Conservation (phyloP, 2,113 vertebrate species). For the Phylloscopus trochilus region DNA sequence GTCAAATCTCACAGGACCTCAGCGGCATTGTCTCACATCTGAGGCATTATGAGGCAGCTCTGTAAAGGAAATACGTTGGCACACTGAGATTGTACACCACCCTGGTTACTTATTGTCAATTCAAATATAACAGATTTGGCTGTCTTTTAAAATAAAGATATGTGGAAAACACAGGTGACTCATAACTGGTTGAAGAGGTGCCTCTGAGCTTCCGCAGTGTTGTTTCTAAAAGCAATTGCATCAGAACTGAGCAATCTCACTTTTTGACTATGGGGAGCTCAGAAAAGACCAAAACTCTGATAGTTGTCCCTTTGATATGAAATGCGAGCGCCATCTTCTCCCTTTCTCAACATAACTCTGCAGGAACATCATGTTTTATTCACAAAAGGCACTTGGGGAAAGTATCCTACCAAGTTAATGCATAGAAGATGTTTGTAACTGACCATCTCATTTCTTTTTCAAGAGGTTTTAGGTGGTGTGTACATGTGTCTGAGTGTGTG, state of each 20-base stretch:
- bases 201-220: background rate
- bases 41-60: background rate
- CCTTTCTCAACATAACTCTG: background rate
- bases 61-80: background rate
- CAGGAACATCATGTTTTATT: background rate
- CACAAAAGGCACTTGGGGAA: background rate
- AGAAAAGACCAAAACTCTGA: background rate
- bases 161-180: background rate
- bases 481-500: background rate
- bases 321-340: background rate
- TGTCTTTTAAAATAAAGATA: background rate
- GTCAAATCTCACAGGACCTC: accelerated
- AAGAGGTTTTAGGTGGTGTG: background rate
- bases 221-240: background rate
- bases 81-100: background rate
- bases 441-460: background rate
- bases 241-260: background rate
- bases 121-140: background rate
- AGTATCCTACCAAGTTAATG: background rate
- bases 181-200: background rate
- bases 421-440: background rate
- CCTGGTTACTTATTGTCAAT: background rate
- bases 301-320: background rate
- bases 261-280: background rate
- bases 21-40: background rate